Base-by-base conservation (phyloP, 2,888 invertebrate genomes). In the Coenonympha arcania region DNA sequence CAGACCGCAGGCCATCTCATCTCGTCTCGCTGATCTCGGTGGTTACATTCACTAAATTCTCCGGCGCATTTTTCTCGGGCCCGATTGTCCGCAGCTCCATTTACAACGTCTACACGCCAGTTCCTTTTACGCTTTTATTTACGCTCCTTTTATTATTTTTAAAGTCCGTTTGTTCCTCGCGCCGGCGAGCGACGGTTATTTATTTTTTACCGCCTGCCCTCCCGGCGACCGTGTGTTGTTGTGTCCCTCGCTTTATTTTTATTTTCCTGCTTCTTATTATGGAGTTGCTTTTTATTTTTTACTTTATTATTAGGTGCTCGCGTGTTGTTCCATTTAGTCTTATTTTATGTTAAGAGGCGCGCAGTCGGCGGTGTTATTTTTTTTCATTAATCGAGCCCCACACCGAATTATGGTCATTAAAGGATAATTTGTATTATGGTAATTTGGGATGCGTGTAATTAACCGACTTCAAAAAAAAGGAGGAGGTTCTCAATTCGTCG, bases 51-150 rank as follows among this genome's bases (percentile, higher is more conserved):
- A 80, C 81, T 71, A 74, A 81, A 86, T 86, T 83, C 85, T 75
- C 77, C 75, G 72, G 69, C 80, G 72, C 83, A 82, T 84, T 80
- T 82, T 79, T 77, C 81, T 76, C 73, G 78, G 67, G 76, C 79
- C 72, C 78, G 81, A 83, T 81, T 81, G 85, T 84, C 84, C 82
- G 79, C 80, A 79, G 81, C 81, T 79, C 84, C 84, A 80, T 83
- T 84, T 85, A 85, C 84, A 85, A 82, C 84, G 81, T 83, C 84
- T 83, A 84, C 84, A 84, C 82, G 80, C 81, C 81, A 82, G 85
- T 82, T 83, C 83, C 85, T 84, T 85, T 84, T 83, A 86, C 84
- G 83, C 83, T 84, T 85, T 85, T 85, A 84, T 86, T 85, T 86
- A 84, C 83, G 81, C 78, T 83, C 79, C 80, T 84, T 85, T 85